A percentile compares a stretch with the other conserved stretches of the same genome.
phyloP scores from a whole-genome alignment of 1,140 invertebrate genomes.

The Odontomachus brunneus region DNA sequence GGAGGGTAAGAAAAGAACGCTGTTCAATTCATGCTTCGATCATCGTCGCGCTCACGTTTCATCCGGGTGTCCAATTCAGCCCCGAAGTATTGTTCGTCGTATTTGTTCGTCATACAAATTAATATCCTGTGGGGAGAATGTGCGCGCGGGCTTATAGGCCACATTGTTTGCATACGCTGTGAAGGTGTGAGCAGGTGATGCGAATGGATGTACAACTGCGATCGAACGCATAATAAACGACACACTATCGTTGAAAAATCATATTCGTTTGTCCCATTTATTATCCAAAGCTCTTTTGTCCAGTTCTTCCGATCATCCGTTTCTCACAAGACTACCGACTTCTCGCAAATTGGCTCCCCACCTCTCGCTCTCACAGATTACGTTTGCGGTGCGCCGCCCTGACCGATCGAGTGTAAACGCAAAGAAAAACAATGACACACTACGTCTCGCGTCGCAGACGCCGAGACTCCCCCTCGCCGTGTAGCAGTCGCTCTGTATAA shows the following conservation, averaged over 20 bases:
- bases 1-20: neutral
- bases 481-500: slow-evolving; percentile 36
- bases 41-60: no score
- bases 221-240: slow-evolving; percentile 66
- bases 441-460: slow-evolving; percentile 15
- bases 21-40: no score
- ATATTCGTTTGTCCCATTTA: slow-evolving; percentile 75
- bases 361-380: slow-evolving; percentile 56
- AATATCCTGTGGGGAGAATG: neutral
- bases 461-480: slow-evolving; percentile 9
- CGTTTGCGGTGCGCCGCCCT: neutral
- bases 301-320: slow-evolving; percentile 59
- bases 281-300: slow-evolving; percentile 72
- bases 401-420: neutral
- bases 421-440: neutral
- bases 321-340: slow-evolving; percentile 63
- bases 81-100: no score
- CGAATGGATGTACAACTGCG: slow-evolving; percentile 14
- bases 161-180: neutral
- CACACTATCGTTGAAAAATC: slow-evolving; percentile 70
- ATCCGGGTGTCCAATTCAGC: no score
- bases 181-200: neutral
- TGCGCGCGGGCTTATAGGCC: neutral
- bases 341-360: slow-evolving; percentile 12
- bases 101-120: slow-evolving; percentile 5